Evolutionary conservation across 2,888 invertebrate genomes (phyloP).

Genomic region (Megalurothrips usitatus): DNA sequence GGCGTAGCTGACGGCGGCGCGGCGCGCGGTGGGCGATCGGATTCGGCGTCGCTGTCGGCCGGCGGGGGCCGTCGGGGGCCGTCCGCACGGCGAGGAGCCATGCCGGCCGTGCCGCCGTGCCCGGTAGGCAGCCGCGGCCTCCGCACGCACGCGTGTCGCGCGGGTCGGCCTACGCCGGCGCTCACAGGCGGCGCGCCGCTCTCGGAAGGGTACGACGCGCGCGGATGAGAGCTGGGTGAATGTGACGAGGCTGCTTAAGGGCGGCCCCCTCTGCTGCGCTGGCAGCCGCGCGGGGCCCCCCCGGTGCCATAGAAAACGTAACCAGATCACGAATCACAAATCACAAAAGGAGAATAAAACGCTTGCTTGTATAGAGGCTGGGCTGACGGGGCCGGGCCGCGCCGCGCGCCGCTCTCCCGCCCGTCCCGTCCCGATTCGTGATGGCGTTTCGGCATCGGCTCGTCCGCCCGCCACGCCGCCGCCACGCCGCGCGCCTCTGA

Average conservation of each 20-base stretch:
- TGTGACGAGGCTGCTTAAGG: too few relatives aligned
- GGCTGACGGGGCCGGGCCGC: neutral
- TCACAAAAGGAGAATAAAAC: slow-evolving; percentile 5
- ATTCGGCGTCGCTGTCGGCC: too few relatives aligned
- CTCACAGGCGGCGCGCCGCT: neutral
- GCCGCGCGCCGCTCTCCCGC: neutral
- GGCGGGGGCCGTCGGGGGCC: too few relatives aligned
- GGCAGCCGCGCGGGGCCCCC: neutral
- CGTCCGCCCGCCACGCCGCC: neutral
- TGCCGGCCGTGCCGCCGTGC: too few relatives aligned
- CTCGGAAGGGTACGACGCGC: too few relatives aligned
- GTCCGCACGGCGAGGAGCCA: too few relatives aligned
- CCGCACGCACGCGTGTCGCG: too few relatives aligned
- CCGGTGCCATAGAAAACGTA: slow-evolving; percentile 14
- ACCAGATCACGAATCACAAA: slow-evolving; percentile 22
- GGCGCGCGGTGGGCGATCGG: neutral
- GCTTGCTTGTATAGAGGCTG: slow-evolving; percentile 13
- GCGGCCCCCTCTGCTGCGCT: too few relatives aligned
- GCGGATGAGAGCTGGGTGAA: too few relatives aligned
- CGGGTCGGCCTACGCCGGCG: too few relatives aligned
- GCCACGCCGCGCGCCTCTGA: neutral
- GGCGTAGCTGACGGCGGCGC: neutral
- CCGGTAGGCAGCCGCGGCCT: too few relatives aligned
- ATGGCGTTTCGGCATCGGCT: neutral
- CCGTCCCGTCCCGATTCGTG: neutral